Evolutionary conservation across 2,888 invertebrate genomes (phyloP).

Genomic region (Troglohyphantes excavatus): DNA sequence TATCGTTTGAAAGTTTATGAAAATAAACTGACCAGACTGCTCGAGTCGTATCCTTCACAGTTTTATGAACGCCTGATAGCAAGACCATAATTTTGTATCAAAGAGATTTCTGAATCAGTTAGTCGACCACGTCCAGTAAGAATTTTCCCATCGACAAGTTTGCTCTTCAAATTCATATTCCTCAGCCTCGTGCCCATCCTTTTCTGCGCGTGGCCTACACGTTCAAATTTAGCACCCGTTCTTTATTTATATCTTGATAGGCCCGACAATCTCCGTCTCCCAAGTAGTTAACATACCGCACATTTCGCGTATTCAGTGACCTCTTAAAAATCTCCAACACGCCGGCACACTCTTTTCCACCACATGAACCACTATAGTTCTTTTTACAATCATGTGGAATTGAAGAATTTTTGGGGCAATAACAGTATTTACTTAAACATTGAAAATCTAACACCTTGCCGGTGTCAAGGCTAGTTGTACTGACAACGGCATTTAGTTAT

Average conservation of each 20-base stretch:
- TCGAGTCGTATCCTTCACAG: background rate
- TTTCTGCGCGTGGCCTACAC: too few species aligned
- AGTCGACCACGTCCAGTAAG: background rate
- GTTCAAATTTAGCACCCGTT: too few species aligned
- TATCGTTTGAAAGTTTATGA: constrained; percentile 8
- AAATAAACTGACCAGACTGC: constrained; percentile 18
- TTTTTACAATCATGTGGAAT: background rate
- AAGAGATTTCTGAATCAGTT: background rate
- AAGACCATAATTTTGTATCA: constrained; percentile 4
- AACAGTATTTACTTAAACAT: background rate
- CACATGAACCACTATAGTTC: background rate
- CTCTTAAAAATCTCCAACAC: background rate
- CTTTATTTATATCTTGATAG: too few species aligned
- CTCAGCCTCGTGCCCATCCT: too few species aligned
- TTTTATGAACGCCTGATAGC: background rate
- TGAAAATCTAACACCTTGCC: constrained; percentile 16
- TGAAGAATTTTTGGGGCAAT: background rate
- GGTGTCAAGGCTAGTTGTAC: background rate
- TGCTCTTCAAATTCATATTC: background rate
- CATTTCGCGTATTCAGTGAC: background rate
- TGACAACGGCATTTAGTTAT: background rate
- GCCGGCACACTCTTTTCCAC: background rate
- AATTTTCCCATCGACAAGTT: background rate
- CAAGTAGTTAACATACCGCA: too few species aligned
- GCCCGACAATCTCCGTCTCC: too few species aligned